These are phyloP conservation scores for Schizopygopsis malacanthus DNA, from an alignment of 2,797 vertebrate species.

Conservation along the genomic window DNA sequence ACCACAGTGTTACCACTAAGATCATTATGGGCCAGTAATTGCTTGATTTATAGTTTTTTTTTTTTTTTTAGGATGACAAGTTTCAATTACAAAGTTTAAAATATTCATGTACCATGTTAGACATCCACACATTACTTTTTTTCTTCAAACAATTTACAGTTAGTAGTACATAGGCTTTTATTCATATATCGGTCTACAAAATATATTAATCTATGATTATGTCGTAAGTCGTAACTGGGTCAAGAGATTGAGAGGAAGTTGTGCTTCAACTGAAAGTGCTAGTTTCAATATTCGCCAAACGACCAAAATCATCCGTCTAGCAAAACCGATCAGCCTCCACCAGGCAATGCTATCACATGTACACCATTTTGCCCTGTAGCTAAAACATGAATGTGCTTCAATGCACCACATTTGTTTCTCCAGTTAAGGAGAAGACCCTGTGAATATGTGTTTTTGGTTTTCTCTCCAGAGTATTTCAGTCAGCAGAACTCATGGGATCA, in stretches of 20 bases:
- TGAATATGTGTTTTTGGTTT: constrained; percentile 69
- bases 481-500: constrained; percentile 1
- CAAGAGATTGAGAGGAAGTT: constrained; percentile 67
- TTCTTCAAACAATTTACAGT: constrained; percentile 52
- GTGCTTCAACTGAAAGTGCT: constrained; percentile 78
- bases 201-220: constrained; percentile 58
- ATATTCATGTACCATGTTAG: constrained; percentile 68
- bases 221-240: constrained; percentile 54
- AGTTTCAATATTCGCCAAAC: constrained; percentile 50
- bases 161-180: constrained; percentile 60
- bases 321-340: not conserved
- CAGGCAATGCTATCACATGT: not conserved
- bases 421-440: constrained; percentile 67
- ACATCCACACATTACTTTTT: constrained; percentile 59
- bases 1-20: constrained; percentile 27
- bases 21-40: constrained; percentile 37
- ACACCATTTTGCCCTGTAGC: constrained; percentile 37
- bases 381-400: constrained; percentile 63
- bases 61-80: constrained; percentile 61
- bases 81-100: constrained; percentile 61
- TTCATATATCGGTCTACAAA: constrained; percentile 63
- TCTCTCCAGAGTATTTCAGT: constrained; percentile 52
- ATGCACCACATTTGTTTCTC: constrained; percentile 50
- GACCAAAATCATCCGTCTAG: not conserved
- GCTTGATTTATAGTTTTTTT: constrained; percentile 30